Evolutionary conservation across 2,888 invertebrate genomes (phyloP), one percentile per base, ranked within the genome.

Genomic region (Crossocerus cetratus): DNA sequence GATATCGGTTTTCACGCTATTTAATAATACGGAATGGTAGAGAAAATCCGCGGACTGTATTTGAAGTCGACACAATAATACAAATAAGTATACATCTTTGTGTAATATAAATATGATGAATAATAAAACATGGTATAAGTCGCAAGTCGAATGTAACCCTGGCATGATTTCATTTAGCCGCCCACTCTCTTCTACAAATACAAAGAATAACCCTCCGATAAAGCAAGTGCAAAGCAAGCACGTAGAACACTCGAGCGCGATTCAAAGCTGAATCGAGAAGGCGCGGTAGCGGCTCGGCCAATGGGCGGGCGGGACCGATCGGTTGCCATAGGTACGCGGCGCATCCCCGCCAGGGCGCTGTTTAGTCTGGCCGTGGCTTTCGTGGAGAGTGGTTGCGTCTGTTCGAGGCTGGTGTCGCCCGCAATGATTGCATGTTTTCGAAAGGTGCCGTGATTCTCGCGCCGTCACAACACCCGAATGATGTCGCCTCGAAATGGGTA

Each of bases 81-180:
- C 84, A 83, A 83, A 78, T 88, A 88, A 86, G 83, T 86, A 86
- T 88, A 86, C 84, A 87, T 86, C 84, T 87, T 86, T 87, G 87
- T 88, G 87, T 88, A 88, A 87, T 85, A 88, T 86, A 87, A 87
- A 87, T 85, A 87, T 86, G 83, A 85, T 83, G 78, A 85, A 84
- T 86, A 84, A 86, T 84, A 86, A 87, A 85, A 83, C 76, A 81
- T 78, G 81, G 81, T 84, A 81, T 83, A 82, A 83, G 76, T 83
- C 82, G 81, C 77, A 84, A 76, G 58, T 59, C 69, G 55, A 49
- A 53, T 65, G 62, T 68, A 62, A 77, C 58, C 13, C 13, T 43
- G 20, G 45, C 62, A 22, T 59, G 61, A 75, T 62, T 61, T 54
- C 60, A 70, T 21, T 59, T 70, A 63, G 72, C 57, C 74, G 66